Conservation (phyloP, 2,797 vertebrate genomes). For the Mycteria americana region DNA sequence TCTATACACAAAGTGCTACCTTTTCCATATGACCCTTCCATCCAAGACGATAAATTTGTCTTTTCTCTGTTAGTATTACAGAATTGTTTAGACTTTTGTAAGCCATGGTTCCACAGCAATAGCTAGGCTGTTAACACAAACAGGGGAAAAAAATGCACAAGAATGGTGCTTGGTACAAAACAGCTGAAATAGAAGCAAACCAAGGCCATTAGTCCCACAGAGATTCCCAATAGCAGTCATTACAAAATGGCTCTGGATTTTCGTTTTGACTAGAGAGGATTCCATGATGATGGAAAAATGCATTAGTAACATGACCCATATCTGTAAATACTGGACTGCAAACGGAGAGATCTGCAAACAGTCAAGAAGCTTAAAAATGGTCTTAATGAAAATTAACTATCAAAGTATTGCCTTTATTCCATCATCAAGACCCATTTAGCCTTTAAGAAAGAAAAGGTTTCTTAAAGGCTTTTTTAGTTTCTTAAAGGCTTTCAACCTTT, state of each 20-base stretch:
- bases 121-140: neutral
- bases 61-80: neutral
- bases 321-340: neutral
- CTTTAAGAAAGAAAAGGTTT: neutral
- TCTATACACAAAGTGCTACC: neutral
- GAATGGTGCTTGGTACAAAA: neutral
- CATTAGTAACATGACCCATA: neutral
- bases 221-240: neutral
- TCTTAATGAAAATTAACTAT: neutral
- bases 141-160: accelerated
- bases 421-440: neutral
- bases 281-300: neutral
- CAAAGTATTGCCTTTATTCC: neutral
- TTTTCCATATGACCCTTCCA: neutral
- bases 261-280: neutral
- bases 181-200: neutral
- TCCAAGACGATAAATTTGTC: neutral
- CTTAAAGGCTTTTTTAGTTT: no score
- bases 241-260: neutral
- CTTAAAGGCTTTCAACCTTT: no score
- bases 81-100: neutral
- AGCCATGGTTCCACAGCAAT: neutral
- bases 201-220: neutral
- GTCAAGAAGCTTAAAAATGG: neutral
- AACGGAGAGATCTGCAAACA: neutral